Evolutionary conservation across 2,888 invertebrate species (phyloP), one percentile per base, ranked within the genome.

Genomic region (Phengaris arion): DNA sequence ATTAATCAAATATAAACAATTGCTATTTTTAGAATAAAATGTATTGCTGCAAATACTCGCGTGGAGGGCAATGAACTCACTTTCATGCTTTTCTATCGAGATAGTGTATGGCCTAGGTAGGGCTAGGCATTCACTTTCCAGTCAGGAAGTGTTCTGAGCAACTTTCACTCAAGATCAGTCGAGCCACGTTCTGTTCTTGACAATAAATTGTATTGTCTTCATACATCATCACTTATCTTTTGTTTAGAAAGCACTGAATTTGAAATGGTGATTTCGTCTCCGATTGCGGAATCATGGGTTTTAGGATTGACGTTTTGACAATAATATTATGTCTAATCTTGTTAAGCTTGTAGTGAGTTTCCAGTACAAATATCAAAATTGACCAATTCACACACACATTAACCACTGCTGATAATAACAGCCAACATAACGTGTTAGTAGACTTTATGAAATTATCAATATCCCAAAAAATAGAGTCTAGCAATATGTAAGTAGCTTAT

Each of bases 131-230:
- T 89, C 89, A 89, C 92, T 93, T 92, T 93, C 92, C 88, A 83
- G 86, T 82, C 88, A 93, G 93, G 93, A 92, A 93, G 91, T 89
- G 85, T 85, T 84, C 81, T 82, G 82, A 84, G 85, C 83, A 86
- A 92, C 93, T 93, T 93, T 93, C 93, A 90, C 93, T 92, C 91
- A 92, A 91, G 91, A 91, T 90, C 90, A 85, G 89, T 89, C 90
- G 87, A 89, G 87, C 87, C 81, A 83, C 81, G 81, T 79, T 81
- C 82, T 82, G 80, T 79, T 81, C 81, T 81, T 81, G 84, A 86
- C 87, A 86, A 87, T 86, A 84, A 85, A 83, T 81, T 76, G 75
- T 80, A 85, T 88, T 86, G 87, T 88, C 79, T 79, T 74, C 75
- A 75, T 76, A 74, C 77, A 76, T 80, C 69, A 76, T 77, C 75